phyloP scores from a whole-genome alignment of 2,888 invertebrate species.

The Idaea aversata region DNA sequence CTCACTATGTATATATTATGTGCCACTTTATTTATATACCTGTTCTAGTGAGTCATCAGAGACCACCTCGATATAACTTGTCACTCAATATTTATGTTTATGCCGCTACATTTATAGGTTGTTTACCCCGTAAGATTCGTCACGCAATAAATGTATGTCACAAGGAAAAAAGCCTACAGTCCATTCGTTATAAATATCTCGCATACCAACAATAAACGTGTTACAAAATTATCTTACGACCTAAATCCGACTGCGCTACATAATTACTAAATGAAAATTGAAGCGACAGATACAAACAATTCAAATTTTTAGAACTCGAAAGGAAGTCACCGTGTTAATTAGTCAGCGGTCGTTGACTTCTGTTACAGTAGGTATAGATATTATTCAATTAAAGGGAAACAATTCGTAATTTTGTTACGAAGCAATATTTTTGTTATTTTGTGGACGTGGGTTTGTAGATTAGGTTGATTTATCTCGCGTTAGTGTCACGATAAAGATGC shows the following conservation, averaged over 20 bases:
- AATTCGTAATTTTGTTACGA: background rate
- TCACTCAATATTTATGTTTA: conserved; percentile 15
- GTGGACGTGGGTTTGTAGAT: background rate
- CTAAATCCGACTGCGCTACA: conserved; percentile 46
- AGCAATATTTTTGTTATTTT: conserved; percentile 2
- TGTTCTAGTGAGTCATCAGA: conserved; percentile 37
- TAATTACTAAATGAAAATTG: conserved; percentile 40
- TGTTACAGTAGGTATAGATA: conserved; percentile 23
- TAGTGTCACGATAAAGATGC: background rate
- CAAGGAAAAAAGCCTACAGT: background rate
- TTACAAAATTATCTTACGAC: conserved; percentile 45
- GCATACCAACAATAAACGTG: conserved; percentile 10
- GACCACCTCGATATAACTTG: conserved; percentile 19
- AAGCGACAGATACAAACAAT: conserved; percentile 38
- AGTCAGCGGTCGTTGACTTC: conserved; percentile 57
- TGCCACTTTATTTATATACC: conserved; percentile 38
- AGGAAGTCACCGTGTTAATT: conserved; percentile 70
- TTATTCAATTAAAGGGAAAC: conserved; percentile 42
- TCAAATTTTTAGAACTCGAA: conserved; percentile 52
- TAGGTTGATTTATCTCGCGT: background rate
- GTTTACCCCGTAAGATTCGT: background rate
- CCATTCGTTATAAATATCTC: conserved; percentile 11
- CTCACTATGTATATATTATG: conserved; percentile 43
- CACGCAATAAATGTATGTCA: conserved; percentile 1
- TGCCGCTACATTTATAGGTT: background rate